Evolutionary conservation across 1,140 invertebrate genomes (phyloP).

Genomic region (Dermatophagoides farinae): DNA sequence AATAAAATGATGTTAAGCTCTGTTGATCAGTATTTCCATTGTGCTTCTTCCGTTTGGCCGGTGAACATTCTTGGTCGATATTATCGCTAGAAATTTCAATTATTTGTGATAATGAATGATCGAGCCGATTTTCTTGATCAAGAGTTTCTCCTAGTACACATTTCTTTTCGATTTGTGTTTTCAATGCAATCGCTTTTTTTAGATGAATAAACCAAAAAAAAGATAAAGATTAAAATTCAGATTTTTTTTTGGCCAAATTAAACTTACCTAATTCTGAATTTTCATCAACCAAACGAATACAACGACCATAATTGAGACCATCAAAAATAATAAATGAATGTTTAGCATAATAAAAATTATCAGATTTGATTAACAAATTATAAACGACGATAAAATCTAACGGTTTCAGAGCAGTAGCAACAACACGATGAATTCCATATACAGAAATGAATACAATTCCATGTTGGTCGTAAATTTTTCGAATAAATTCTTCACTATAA

Average conservation of each 20-base stretch:
- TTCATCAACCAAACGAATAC: not conserved
- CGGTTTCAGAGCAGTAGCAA: not conserved
- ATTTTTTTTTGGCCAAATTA: too few relatives aligned
- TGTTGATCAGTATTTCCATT: too few relatives aligned
- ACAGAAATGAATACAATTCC: not conserved
- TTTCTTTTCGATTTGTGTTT: not conserved
- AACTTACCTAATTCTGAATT: conserved; percentile 1
- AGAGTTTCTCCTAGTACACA: too few relatives aligned
- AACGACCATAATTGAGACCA: not conserved
- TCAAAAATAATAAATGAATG: not conserved
- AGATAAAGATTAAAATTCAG: not conserved
- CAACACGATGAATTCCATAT: not conserved
- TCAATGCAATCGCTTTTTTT: too few relatives aligned
- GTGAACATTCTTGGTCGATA: not conserved
- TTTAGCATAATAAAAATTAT: not conserved
- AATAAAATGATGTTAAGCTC: too few relatives aligned
- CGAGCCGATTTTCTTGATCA: too few relatives aligned
- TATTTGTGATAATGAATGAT: not conserved
- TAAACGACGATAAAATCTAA: not conserved
- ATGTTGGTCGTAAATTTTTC: not conserved
- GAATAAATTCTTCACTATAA: not conserved
- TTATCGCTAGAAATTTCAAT: not conserved
- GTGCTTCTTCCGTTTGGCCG: too few relatives aligned
- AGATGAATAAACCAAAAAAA: too few relatives aligned
- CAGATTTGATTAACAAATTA: not conserved